Base-by-base conservation (phyloP, 2,888 invertebrate species). In the Marronus borbonicus region DNA sequence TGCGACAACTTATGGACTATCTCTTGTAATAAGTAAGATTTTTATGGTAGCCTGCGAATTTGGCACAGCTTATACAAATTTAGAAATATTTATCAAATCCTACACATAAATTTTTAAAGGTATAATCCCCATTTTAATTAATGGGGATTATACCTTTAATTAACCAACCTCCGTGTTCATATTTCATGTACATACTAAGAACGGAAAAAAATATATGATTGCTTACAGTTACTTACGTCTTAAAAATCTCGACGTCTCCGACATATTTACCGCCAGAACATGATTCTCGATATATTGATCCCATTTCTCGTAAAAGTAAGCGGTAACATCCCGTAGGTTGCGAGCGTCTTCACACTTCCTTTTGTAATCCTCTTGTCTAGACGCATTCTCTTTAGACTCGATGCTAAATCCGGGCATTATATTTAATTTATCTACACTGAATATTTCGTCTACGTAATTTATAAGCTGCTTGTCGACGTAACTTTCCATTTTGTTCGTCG, bases 221-320 rank as follows among this genome's bases (percentile, higher is more conserved):
- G 20, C 58, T 1, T 14, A n/a, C n/a, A 72, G 20, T 55, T 86
- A 90, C 90, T 90, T 88, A 93, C 93, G 92, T 85, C 91, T 89
- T 79, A 93, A 90, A 64, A 92, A 88, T 80, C 93, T 90, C 0
- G 93, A 93, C 12, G 93, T 92, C 85, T 93, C 91, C 0, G 94
- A 93, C 69, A 95, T 85, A 84, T 93, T 92, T 8, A 95, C 91
- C 44, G 92, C 91, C 36, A 95, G 84, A 64, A 91, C 91, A 87
- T 92, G 94, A 76, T 89, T 91, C 72, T 91, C 89, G 2, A 92
- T 89, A 84, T 92, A 93, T 82, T 90, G 88, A 81, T 92, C 90
- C 55, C 93, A 87, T 84, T 91, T 92, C 81, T 91, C 90, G 78
- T 91, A 87, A 80, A 93, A 85, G 85, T 92, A 91, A 69, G 90